Conservation (phyloP, 2,113 vertebrate genomes). For the Ctenomys sociabilis region DNA sequence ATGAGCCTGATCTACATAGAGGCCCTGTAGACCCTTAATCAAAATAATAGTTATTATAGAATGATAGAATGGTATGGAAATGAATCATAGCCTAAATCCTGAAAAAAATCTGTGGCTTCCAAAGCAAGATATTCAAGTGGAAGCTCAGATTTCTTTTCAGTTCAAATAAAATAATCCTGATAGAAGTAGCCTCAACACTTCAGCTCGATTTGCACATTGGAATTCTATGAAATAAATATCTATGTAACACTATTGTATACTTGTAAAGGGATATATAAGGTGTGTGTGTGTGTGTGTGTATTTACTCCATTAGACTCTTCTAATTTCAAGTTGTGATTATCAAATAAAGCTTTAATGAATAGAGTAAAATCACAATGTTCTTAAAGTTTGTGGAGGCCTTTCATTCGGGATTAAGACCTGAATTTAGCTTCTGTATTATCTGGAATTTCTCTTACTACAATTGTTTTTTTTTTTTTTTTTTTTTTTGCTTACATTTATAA, state of each 20-base stretch:
- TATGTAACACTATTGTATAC: neutral
- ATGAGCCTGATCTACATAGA: too few relatives aligned
- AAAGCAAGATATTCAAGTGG: neutral
- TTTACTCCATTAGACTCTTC: too few relatives aligned
- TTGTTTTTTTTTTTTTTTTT: neutral
- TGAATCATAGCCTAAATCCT: neutral
- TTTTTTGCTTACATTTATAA: neutral
- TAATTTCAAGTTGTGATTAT: too few relatives aligned
- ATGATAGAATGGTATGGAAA: neutral
- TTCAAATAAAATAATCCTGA: neutral
- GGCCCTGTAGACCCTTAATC: too few relatives aligned
- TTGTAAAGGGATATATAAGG: neutral
- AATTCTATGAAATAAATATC: neutral
- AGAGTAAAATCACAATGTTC: accelerated
- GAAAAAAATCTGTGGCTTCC: neutral
- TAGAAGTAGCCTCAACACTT: neutral
- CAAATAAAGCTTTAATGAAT: too few relatives aligned
- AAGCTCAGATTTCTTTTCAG: neutral
- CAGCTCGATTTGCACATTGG: neutral
- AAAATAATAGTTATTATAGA: too few relatives aligned
- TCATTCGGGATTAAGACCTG: neutral
- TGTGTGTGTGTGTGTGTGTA: too few relatives aligned
- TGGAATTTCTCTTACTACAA: neutral
- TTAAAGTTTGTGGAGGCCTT: neutral
- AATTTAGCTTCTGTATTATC: neutral